Evolutionary conservation across 1,140 invertebrate species (phyloP).

Genomic region (Pantala flavescens): DNA sequence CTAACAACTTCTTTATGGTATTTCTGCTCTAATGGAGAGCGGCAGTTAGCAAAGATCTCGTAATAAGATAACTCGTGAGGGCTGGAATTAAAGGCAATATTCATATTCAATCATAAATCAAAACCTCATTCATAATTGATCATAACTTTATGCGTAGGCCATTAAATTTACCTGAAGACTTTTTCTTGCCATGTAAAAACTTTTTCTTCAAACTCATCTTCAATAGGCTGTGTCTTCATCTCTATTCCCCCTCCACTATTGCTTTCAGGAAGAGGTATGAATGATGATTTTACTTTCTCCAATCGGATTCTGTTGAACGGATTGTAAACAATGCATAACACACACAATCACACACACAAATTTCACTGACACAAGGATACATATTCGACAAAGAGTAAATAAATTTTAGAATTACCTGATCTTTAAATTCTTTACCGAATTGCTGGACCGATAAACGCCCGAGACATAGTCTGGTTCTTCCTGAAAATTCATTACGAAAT

Average conservation of each 20-base stretch:
- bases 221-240: slow-evolving; percentile 32
- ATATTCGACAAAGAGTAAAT: slow-evolving; percentile 17
- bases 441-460: slow-evolving; percentile 36
- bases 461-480: slow-evolving; percentile 26
- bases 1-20: slow-evolving; percentile 29
- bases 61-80: slow-evolving; percentile 33
- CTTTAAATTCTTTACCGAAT: slow-evolving; percentile 39
- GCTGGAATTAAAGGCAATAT: slow-evolving; percentile 15
- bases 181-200: slow-evolving; percentile 38
- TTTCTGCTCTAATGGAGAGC: slow-evolving; percentile 30
- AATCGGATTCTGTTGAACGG: slow-evolving; percentile 34
- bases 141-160: no score
- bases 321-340: no score
- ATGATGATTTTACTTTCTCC: slow-evolving; percentile 33
- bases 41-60: slow-evolving; percentile 33
- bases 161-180: slow-evolving; percentile 26
- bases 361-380: no score
- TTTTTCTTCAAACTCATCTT: slow-evolving; percentile 30
- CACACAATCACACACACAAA: no score
- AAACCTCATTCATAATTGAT: no score
- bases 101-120: no score
- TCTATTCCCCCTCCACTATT: slow-evolving; percentile 32
- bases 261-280: slow-evolving; percentile 32
- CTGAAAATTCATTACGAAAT: slow-evolving; percentile 13
- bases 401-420: slow-evolving; percentile 31